phyloP scores from a whole-genome alignment of 2,797 vertebrate genomes.

The Triplophysa bombifrons region DNA sequence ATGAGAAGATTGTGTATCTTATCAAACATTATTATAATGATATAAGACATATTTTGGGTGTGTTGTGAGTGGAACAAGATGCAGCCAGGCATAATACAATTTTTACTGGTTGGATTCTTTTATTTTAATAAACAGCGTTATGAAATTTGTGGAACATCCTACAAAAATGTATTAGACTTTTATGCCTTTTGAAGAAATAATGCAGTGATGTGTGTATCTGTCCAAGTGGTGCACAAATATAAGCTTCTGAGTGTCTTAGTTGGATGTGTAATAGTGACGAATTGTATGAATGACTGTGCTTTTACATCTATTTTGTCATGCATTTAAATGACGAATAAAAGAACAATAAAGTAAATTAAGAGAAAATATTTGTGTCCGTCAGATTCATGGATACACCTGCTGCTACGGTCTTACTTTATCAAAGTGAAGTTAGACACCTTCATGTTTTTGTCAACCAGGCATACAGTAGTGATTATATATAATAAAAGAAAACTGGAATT shows the following conservation, averaged over 20 bases:
- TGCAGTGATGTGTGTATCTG: neutral
- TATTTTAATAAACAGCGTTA: neutral
- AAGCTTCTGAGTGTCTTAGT: neutral
- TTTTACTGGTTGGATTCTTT: constrained; percentile 8
- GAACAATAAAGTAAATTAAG: constrained; percentile 30
- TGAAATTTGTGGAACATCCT: neutral
- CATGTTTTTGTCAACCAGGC: too few relatives aligned
- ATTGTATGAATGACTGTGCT: constrained; percentile 25
- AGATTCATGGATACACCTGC: constrained; percentile 17
- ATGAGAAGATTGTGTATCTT: neutral
- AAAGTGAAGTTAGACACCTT: too few relatives aligned
- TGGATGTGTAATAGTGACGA: neutral
- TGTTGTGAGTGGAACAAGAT: constrained; percentile 1
- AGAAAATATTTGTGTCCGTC: constrained; percentile 39
- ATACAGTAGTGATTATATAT: neutral
- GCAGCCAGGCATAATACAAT: neutral
- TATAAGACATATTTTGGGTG: neutral
- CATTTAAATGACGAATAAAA: constrained; percentile 44
- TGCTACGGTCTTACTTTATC: neutral
- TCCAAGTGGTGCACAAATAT: neutral
- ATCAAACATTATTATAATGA: too few relatives aligned
- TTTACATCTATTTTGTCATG: constrained; percentile 29
- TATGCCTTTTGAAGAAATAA: neutral
- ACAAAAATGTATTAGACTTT: constrained; percentile 3
- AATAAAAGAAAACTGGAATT: neutral